phyloP scores from a whole-genome alignment of 2,113 vertebrate species.

The Ptychochromis oligacanthus region DNA sequence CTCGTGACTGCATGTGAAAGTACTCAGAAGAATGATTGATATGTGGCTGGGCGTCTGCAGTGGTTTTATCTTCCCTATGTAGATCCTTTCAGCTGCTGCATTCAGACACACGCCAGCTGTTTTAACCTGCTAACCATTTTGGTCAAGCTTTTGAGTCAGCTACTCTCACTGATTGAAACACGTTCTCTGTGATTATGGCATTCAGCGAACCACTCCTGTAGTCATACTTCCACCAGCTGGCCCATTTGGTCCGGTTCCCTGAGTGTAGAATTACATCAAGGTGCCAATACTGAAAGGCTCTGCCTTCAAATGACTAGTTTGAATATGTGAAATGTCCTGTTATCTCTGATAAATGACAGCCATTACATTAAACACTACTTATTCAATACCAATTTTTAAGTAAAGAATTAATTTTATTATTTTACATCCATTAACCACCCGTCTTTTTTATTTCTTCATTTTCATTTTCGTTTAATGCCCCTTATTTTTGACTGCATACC shows the following conservation, averaged over 20 bases:
- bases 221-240: constrained; percentile 54
- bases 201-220: constrained; percentile 37
- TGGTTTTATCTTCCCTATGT: constrained; percentile 20
- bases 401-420: neutral
- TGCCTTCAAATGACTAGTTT: neutral
- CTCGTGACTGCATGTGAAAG: constrained; percentile 30
- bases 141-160: constrained; percentile 48
- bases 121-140: constrained; percentile 38
- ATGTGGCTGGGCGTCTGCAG: neutral
- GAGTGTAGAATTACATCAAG: constrained; percentile 25
- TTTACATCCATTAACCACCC: neutral
- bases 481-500: neutral
- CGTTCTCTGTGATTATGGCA: constrained; percentile 59
- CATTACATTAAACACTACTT: neutral
- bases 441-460: neutral
- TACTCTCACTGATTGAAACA: constrained; percentile 45
- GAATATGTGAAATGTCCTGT: neutral
- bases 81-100: constrained; percentile 45
- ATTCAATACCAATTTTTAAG: neutral
- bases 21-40: constrained; percentile 45
- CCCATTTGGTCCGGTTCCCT: constrained; percentile 35
- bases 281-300: neutral
- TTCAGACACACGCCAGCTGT: constrained; percentile 38
- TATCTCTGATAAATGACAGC: neutral
- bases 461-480: neutral